These are phyloP conservation scores for Sebastolobus alascanus DNA, from an alignment of 2,797 vertebrate species.

Conservation along the genomic window DNA sequence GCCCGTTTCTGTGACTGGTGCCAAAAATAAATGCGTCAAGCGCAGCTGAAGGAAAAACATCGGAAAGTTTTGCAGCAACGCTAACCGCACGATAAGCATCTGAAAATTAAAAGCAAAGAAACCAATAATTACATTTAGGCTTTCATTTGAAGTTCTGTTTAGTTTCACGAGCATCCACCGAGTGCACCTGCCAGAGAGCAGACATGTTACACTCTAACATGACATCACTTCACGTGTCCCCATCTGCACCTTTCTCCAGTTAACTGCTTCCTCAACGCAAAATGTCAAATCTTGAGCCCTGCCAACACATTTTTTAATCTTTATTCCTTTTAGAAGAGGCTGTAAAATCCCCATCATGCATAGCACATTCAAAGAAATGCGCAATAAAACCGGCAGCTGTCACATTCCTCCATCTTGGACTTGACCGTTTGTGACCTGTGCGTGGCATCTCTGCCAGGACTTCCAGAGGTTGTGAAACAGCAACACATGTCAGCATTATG, in stretches of 20 bases:
- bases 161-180: slow-evolving; percentile 34
- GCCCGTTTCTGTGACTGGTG: slow-evolving; percentile 6
- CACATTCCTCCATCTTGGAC: slow-evolving; percentile 61
- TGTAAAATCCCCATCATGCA: slow-evolving; percentile 34
- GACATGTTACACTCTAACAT: slow-evolving; percentile 33
- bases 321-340: not conserved
- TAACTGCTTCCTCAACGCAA: not conserved
- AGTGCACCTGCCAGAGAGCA: slow-evolving; percentile 41
- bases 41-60: slow-evolving; percentile 44
- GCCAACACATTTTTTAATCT: not conserved
- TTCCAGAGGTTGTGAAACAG: slow-evolving; percentile 34
- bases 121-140: slow-evolving; percentile 61
- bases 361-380: slow-evolving; percentile 24
- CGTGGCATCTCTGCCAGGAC: slow-evolving; percentile 20
- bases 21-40: slow-evolving; percentile 63
- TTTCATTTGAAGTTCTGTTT: slow-evolving; percentile 64
- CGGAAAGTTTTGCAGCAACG: slow-evolving; percentile 45
- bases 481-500: slow-evolving; percentile 37
- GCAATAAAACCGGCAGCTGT: slow-evolving; percentile 38
- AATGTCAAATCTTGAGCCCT: slow-evolving; percentile 7
- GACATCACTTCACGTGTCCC: slow-evolving; percentile 28
- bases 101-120: slow-evolving; percentile 58
- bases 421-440: slow-evolving; percentile 46
- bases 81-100: slow-evolving; percentile 46
- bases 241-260: slow-evolving; percentile 23